Conservation (phyloP, 1,140 invertebrate genomes). For the Colletes latitarsis region DNA sequence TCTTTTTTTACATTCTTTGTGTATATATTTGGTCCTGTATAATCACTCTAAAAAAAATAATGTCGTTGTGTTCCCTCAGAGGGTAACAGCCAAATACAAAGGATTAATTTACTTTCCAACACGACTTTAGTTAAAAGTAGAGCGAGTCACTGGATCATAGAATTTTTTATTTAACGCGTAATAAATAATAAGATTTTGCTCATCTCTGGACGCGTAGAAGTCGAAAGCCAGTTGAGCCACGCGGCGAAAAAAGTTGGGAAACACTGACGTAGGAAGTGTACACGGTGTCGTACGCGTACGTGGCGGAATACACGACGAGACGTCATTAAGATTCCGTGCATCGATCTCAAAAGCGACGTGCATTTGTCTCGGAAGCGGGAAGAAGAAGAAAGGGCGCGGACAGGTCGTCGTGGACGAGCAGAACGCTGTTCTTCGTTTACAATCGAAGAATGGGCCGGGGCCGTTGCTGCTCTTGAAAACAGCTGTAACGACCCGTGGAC, state of each 20-base stretch:
- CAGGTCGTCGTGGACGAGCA: neutral
- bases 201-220: neutral
- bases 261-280: neutral
- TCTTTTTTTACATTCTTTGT: too few species aligned
- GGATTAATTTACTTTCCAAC: too few species aligned
- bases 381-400: slow-evolving; percentile 29
- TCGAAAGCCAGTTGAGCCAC: too few species aligned
- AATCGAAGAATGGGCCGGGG: slow-evolving; percentile 33
- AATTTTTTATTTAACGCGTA: too few species aligned
- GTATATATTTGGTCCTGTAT: too few species aligned
- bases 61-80: too few species aligned
- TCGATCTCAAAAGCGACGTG: slow-evolving; percentile 43
- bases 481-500: slow-evolving; percentile 37
- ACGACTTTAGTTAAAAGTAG: too few species aligned
- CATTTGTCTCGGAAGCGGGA: slow-evolving; percentile 52
- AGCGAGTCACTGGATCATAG: too few species aligned
- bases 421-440: slow-evolving; percentile 22
- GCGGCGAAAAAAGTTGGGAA: too few species aligned
- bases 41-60: too few species aligned
- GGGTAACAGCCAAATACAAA: too few species aligned
- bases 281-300: slow-evolving; percentile 17
- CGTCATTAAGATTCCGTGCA: slow-evolving; percentile 48
- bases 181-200: too few species aligned
- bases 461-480: slow-evolving; percentile 28
- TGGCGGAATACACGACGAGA: slow-evolving; percentile 33